These are phyloP conservation scores for Apomyelois bistriatella DNA, from an alignment of 2,888 invertebrate genomes.

Conservation along the genomic window DNA sequence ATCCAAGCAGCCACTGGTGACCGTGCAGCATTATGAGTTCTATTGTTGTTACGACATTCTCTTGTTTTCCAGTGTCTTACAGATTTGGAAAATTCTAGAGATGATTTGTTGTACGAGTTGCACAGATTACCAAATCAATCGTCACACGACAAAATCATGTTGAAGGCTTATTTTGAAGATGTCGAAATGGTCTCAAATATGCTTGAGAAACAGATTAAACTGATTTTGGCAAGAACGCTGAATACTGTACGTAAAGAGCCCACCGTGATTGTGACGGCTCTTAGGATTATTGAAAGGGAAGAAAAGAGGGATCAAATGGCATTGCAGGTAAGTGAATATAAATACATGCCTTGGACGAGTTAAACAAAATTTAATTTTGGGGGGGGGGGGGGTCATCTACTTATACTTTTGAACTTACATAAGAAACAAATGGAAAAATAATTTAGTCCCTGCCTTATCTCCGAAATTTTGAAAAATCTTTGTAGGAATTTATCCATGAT, in stretches of 20 bases:
- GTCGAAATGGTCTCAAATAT: slow-evolving; percentile 94
- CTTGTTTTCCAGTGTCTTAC: slow-evolving; percentile 85
- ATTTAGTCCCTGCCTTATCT: no score
- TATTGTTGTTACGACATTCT: no score
- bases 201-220: slow-evolving; percentile 93
- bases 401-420: no score
- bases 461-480: no score
- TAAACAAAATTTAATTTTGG: no score
- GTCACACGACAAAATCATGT: slow-evolving; percentile 92
- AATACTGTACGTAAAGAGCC: slow-evolving; percentile 97
- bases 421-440: no score
- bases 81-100: slow-evolving; percentile 97
- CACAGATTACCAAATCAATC: slow-evolving; percentile 96
- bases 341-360: no score
- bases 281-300: slow-evolving; percentile 97
- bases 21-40: no score
- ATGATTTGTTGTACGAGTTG: slow-evolving; percentile 96
- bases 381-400: no score
- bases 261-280: slow-evolving; percentile 95
- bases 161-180: slow-evolving; percentile 97
- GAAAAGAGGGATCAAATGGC: slow-evolving; percentile 96
- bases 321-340: slow-evolving; percentile 71
- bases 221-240: slow-evolving; percentile 93
- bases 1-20: no score
- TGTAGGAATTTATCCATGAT: no score